A percentile compares a stretch with the other conserved stretches of the same genome.
Conservation (phyloP, 2,113 vertebrate species). For the Sphyrna mokarran region DNA sequence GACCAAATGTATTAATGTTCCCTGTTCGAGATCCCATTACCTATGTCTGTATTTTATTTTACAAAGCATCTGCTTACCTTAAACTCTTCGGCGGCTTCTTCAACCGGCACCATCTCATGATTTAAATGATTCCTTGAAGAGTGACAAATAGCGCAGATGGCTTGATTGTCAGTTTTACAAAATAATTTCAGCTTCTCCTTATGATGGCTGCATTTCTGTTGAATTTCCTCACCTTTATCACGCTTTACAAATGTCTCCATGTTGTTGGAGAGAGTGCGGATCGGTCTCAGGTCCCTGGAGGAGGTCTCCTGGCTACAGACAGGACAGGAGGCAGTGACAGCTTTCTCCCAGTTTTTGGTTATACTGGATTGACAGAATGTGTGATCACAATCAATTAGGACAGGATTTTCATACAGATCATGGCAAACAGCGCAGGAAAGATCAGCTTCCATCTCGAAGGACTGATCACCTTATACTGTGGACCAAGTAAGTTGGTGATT, state of each 20-base stretch:
- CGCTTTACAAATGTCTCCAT: background rate
- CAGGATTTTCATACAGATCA: background rate
- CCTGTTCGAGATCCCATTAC: background rate
- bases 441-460: background rate
- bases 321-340: background rate
- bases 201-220: conserved; percentile 49
- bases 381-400: background rate
- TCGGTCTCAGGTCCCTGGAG: background rate
- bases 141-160: conserved; percentile 63
- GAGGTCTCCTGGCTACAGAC: background rate
- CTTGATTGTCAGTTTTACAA: conserved; percentile 58
- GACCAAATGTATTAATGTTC: background rate
- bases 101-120: conserved; percentile 56
- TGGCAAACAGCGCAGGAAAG: background rate
- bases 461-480: background rate
- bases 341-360: background rate
- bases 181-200: conserved; percentile 61
- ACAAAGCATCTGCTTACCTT: background rate
- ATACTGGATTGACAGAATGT: background rate
- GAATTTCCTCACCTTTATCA: background rate
- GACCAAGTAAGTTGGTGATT: background rate
- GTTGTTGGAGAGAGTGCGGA: background rate
- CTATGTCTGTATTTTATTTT: background rate
- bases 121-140: conserved; percentile 61
- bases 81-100: conserved; percentile 35